Base-by-base conservation (phyloP, 92 coral and sea anemone genomes). In the Parazoanthus darwini region DNA sequence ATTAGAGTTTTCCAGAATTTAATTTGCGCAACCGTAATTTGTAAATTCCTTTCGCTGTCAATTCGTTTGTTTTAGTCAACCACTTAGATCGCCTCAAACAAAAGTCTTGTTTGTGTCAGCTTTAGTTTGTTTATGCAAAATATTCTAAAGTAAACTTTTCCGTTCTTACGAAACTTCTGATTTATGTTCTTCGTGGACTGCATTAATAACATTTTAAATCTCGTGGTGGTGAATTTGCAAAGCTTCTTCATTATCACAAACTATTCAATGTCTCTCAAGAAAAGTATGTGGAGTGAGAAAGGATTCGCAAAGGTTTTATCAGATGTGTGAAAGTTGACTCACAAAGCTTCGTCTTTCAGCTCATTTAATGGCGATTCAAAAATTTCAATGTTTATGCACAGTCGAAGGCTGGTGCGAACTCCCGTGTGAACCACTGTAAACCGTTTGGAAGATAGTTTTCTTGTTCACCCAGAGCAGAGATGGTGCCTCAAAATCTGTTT, bases 41-140 rank as follows among this genome's bases (percentile, higher is more conserved):
- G 58, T 79, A 79, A 79, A 25, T 79, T 79, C 37, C 36, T 79
- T 79, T 46, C 79, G 37, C 25, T 77, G 50, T 39, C 80, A 42
- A 6, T 38, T 77, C n/a, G 80, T 77, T 38, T 44, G 25, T 44
- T 26, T 51, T n/a, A 16, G 67, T 25, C 66, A 8, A 15, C 20
- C 66, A 46, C 39, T 79, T n/a, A 50, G 8, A 54, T 51, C 59
- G 42, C 8, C 66, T 25, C 6, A 50, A 29, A 79, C 82, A 79
- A 79, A 79, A 48, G 39, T 16, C 23, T 26, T 79, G 67, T 79
- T 79, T 79, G 67, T 15, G 4, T 51, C 48, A 48, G 38, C 25
- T 6, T 79, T 29, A 79, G 42, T 48, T 79, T 79, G 67, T 79
- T 79, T 79, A 79, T 79, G 59, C 22, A 79, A 79, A 79, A 51